A percentile compares a stretch with the other conserved stretches of the same genome.
phyloP scores from a whole-genome alignment of 2,888 invertebrate genomes.

The Pegoplata infirma region DNA sequence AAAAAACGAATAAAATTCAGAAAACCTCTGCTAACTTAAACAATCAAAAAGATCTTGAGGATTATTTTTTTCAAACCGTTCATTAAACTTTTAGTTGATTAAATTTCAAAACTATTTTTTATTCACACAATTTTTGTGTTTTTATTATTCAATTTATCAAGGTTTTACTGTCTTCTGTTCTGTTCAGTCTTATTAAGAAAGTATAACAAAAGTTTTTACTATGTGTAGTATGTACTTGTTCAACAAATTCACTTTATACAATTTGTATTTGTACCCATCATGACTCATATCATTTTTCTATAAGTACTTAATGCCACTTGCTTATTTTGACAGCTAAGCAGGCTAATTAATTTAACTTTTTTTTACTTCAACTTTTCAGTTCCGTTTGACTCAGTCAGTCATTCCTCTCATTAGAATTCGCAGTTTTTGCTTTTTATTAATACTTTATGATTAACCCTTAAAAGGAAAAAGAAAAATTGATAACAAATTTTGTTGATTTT shows the following conservation, averaged over 20 bases:
- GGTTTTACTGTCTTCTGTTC: neutral
- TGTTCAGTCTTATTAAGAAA: neutral
- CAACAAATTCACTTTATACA: conserved; percentile 15
- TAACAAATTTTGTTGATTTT: too few species aligned
- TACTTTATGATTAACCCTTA: neutral
- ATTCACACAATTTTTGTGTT: too few species aligned
- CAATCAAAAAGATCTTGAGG: too few species aligned
- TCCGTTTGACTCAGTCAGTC: neutral
- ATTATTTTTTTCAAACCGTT: too few species aligned
- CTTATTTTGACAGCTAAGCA: conserved; percentile 55
- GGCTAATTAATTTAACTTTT: conserved; percentile 55
- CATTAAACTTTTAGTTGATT: too few species aligned
- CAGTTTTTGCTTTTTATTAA: neutral
- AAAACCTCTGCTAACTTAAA: too few species aligned
- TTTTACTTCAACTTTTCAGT: neutral
- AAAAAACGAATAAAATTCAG: too few species aligned
- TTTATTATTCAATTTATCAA: too few species aligned
- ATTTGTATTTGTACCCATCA: neutral
- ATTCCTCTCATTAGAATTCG: neutral
- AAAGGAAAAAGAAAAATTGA: too few species aligned
- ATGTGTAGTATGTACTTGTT: conserved; percentile 5
- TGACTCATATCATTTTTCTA: conserved; percentile 23
- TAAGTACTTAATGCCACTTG: conserved; percentile 39
- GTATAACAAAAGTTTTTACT: conserved; percentile 4
- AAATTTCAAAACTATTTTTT: too few species aligned